Base-by-base conservation (phyloP, 2,113 vertebrate species). In the Hemiprocne comata region DNA sequence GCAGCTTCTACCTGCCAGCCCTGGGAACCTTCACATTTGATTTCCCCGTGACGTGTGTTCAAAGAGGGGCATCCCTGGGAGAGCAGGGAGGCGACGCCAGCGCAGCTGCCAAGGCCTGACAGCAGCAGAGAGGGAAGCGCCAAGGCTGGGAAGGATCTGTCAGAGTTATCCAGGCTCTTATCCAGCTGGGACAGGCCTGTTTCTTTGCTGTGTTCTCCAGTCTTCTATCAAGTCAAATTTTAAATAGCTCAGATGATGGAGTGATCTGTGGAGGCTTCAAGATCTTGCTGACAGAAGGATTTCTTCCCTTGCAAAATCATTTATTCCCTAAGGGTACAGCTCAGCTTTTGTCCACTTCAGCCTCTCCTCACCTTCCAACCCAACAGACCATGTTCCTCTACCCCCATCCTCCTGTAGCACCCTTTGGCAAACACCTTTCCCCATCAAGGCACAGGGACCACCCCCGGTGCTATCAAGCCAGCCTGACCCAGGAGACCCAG, bases 181-280 rank as follows among this genome's bases (percentile, higher is more conserved):
- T 54, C 89, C 89, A 86, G 91, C 76, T 77, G 84, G 91, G 72
- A 31, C 58, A 92, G n/a, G 42, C 50, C 44, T 44, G 42, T 11
- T 92, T n/a, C 91, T 87, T 38, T 55, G 73, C 85, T 34, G 12
- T 21, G 36, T 65, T 72, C 84, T 86, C 94, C 71, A 26, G 44
- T 8, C 54, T 36, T 94, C 71, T 23, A 72, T 70, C 77, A 55
- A 92, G 65, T 69, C 57, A 62, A 53, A 21, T 26, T 94, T 85
- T 82, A 78, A 87, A 87, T 36, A 89, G 81, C 58, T 91, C 70
- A 19, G 74, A 46, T 85, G 93, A 89, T 72, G 66, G 69, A 95
- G 76, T 48, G 73, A 73, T 36, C 57, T 11, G 31, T 3, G 57
- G 21, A 51, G 34, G 84, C 50, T 76, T 65, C 50, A 9, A 48